Evolutionary conservation across 2,113 vertebrate genomes (phyloP).

Genomic region (Phrynosoma blainvillii): DNA sequence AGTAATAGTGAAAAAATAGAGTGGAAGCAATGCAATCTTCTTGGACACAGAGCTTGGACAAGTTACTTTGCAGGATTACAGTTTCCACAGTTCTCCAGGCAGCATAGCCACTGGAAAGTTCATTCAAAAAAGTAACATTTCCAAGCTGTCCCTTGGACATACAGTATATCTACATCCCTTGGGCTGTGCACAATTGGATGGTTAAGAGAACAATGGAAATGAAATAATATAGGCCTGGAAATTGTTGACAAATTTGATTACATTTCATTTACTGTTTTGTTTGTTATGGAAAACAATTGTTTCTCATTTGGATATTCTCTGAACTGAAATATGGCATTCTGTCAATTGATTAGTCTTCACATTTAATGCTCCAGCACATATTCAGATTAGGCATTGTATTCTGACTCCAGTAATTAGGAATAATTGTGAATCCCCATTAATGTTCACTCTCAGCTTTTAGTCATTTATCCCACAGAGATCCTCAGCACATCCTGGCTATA

Average conservation of each 20-base stretch:
- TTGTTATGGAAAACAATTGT: not conserved
- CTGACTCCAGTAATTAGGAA: not conserved
- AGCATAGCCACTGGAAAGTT: too few species aligned
- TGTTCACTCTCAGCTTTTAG: not conserved
- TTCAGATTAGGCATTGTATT: not conserved
- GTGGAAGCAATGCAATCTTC: not conserved
- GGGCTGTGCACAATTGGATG: not conserved
- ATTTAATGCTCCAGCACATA: not conserved
- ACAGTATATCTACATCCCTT: not conserved
- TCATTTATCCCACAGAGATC: not conserved
- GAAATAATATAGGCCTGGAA: not conserved
- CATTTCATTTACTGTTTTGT: not conserved
- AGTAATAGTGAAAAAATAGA: slow-evolving; percentile 11
- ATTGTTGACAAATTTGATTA: not conserved
- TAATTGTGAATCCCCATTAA: not conserved
- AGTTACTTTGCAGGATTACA: too few species aligned
- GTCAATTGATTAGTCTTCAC: not conserved
- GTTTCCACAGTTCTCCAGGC: too few species aligned
- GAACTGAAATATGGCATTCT: not conserved
- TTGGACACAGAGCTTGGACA: not conserved
- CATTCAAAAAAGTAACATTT: not conserved
- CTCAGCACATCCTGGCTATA: not conserved
- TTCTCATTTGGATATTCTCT: not conserved
- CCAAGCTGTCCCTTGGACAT: too few species aligned
- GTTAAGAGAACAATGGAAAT: not conserved